Evolutionary conservation across 2,888 invertebrate species (phyloP).

Genomic region (Eupithecia abbreviata): DNA sequence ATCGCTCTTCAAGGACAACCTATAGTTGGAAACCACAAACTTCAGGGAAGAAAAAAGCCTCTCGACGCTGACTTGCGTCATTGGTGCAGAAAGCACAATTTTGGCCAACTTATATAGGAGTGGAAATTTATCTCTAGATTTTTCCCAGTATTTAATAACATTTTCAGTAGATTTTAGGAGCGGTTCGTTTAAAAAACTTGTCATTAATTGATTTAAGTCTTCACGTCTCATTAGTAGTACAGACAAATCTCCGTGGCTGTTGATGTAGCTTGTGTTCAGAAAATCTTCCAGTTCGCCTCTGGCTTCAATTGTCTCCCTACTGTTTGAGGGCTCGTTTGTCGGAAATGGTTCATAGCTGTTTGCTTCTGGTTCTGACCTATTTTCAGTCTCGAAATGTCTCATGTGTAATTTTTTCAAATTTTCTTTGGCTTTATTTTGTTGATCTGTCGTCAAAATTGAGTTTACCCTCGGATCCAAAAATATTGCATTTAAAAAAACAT

Average conservation of each 20-base stretch:
- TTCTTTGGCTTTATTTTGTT: constrained; percentile 7
- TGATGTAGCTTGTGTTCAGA: constrained; percentile 30
- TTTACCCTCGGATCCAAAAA: constrained; percentile 1
- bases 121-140: no score
- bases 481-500: constrained; percentile 5
- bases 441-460: constrained; percentile 8
- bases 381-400: constrained; percentile 7
- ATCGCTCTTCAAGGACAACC: no score
- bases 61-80: constrained; percentile 1
- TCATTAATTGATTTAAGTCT: no score
- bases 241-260: background rate
- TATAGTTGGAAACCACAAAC: no score
- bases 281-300: constrained; percentile 8
- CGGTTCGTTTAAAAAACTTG: no score
- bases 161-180: no score
- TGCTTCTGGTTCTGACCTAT: constrained; percentile 6
- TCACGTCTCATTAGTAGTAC: no score
- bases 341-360: constrained; percentile 7
- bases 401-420: constrained; percentile 7
- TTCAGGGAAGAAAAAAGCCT: background rate
- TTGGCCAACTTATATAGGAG: no score
- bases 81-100: background rate
- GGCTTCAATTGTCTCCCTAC: background rate
- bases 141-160: no score
- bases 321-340: background rate